phyloP scores from a whole-genome alignment of 2,797 vertebrate genomes.

The Amblyopsis hoosieri region DNA sequence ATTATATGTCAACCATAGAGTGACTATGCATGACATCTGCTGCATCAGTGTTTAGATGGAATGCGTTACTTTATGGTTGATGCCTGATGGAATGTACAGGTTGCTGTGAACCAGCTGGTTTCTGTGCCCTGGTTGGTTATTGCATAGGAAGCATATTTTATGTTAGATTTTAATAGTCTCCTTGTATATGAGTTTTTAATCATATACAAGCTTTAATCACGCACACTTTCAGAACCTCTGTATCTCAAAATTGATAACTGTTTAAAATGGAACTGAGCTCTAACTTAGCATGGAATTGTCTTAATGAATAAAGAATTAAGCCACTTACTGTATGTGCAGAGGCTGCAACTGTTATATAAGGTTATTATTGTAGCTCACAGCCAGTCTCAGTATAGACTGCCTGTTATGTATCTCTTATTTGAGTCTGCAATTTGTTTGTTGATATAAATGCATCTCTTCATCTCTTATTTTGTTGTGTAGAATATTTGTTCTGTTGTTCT shows the following conservation, averaged over 20 bases:
- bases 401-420: conserved; percentile 24
- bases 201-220: not conserved
- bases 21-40: too few species aligned
- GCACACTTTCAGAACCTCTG: not conserved
- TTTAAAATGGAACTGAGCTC: conserved; percentile 41
- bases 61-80: too few species aligned
- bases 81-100: too few species aligned
- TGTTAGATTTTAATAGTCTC: not conserved
- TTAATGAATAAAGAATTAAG: conserved; percentile 44
- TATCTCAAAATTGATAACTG: conserved; percentile 13
- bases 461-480: too few species aligned
- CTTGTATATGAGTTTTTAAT: not conserved
- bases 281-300: conserved; percentile 44
- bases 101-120: too few species aligned
- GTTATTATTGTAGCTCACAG: conserved; percentile 37
- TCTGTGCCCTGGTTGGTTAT: too few species aligned
- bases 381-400: conserved; percentile 30
- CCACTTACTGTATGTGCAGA: conserved; percentile 21
- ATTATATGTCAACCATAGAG: too few species aligned
- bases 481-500: not conserved
- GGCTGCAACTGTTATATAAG: conserved; percentile 5
- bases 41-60: too few species aligned
- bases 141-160: too few species aligned
- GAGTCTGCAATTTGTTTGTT: conserved; percentile 31
- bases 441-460: not conserved